Conservation (phyloP, 2,113 vertebrate genomes). For the Sarotherodon lohbergeri region DNA sequence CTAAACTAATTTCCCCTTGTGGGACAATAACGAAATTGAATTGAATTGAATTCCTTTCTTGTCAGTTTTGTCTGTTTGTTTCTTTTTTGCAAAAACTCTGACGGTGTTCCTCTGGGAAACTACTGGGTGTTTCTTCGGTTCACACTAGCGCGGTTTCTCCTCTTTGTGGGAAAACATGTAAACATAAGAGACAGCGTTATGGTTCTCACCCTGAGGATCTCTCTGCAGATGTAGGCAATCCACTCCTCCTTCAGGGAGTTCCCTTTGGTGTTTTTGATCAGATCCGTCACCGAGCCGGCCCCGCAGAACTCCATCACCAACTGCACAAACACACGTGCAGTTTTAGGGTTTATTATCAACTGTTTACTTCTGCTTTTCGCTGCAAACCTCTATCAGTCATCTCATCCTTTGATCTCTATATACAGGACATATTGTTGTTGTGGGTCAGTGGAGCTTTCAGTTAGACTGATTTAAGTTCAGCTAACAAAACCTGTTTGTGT, state of each 20-base stretch:
- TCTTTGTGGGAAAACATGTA: rapidly evolving
- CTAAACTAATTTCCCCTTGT: too few relatives aligned
- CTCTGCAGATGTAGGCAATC: constrained; percentile 98
- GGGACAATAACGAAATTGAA: too few relatives aligned
- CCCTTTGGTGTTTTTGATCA: constrained; percentile 99
- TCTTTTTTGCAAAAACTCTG: neutral
- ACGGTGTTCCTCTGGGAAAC: neutral
- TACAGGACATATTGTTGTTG: neutral
- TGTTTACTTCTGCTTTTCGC: neutral
- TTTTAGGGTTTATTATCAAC: neutral
- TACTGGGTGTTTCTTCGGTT: neutral
- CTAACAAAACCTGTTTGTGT: neutral
- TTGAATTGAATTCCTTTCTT: neutral
- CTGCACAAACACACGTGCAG: constrained; percentile 50
- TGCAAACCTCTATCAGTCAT: neutral
- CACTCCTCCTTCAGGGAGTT: constrained; percentile 98
- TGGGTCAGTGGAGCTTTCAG: neutral
- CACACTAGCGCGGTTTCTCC: neutral
- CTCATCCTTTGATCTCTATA: neutral
- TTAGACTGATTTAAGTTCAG: neutral
- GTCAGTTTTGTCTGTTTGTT: neutral
- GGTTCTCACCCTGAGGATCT: constrained; percentile 87
- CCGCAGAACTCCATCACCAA: constrained; percentile 99
- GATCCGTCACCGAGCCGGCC: constrained; percentile 92
- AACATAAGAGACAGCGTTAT: rapidly evolving